phyloP scores from a whole-genome alignment of 2,113 vertebrate species.

The Copsychus sechellarum region DNA sequence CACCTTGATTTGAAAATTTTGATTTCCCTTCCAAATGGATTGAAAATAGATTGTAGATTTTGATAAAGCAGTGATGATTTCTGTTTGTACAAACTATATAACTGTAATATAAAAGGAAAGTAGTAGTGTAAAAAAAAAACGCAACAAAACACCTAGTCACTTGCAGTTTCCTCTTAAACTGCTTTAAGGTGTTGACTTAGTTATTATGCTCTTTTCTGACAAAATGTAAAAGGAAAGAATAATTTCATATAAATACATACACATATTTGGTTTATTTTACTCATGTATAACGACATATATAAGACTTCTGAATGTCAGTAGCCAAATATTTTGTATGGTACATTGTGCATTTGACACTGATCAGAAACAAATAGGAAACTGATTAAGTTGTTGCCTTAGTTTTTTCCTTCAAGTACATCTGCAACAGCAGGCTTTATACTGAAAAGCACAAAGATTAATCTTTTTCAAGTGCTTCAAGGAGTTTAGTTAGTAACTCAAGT shows the following conservation, averaged over 20 bases:
- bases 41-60: neutral
- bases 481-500: neutral
- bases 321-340: neutral
- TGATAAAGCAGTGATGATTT: neutral
- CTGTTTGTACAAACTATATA: neutral
- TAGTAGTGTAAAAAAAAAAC: neutral
- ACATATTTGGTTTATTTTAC: neutral
- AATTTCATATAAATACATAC: neutral
- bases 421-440: neutral
- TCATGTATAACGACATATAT: neutral
- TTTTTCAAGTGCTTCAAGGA: neutral
- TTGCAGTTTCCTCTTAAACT: neutral
- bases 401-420: neutral
- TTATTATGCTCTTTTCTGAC: neutral
- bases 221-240: neutral
- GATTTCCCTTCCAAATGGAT: neutral
- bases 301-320: neutral
- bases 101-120: neutral
- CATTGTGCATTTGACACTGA: neutral
- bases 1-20: neutral
- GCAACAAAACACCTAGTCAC: neutral
- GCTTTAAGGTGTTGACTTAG: neutral
- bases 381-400: too few species aligned
- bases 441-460: neutral
- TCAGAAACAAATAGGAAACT: neutral